Conservation (phyloP, 1,140 invertebrate genomes). For the Plodia interpunctella region DNA sequence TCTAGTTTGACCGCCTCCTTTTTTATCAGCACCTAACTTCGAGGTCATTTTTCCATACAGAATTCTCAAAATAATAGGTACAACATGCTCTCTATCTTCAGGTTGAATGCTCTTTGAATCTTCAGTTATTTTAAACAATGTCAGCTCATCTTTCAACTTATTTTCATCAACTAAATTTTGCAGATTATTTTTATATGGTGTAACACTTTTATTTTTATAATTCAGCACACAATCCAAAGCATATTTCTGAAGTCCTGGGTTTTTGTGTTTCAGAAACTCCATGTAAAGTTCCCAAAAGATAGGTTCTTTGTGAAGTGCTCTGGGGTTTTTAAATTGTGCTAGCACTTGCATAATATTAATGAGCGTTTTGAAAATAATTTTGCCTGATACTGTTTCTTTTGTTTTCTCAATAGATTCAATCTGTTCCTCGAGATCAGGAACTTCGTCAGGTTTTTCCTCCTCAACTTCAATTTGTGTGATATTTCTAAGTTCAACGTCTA, state of each 20-base stretch:
- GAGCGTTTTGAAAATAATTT: conserved; percentile 80
- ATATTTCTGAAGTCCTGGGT: conserved; percentile 87
- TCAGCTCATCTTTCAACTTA: conserved; percentile 90
- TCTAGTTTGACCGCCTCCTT: conserved; percentile 81
- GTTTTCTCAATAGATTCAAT: conserved; percentile 49
- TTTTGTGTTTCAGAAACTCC: conserved; percentile 87
- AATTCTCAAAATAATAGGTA: conserved; percentile 90
- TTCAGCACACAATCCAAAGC: conserved; percentile 90
- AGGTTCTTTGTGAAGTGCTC: conserved; percentile 85
- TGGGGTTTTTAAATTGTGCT: conserved; percentile 88
- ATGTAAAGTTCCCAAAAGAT: conserved; percentile 86
- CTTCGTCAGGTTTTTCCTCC: conserved; percentile 45
- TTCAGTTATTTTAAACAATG: conserved; percentile 86
- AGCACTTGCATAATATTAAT: conserved; percentile 87
- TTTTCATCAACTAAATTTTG: conserved; percentile 90
- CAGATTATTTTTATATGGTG: conserved; percentile 87
- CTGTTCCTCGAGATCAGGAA: conserved; percentile 40
- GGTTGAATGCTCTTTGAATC: conserved; percentile 81
- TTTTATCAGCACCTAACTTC: conserved; percentile 86
- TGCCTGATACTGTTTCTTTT: conserved; percentile 62
- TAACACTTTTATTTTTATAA: conserved; percentile 86
- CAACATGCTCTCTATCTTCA: conserved; percentile 85
- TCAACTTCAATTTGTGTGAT: conserved; percentile 52
- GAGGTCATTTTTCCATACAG: conserved; percentile 93
- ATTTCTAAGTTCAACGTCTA: conserved; percentile 50